These are phyloP conservation scores for Megastigmus dorsalis DNA, from an alignment of 2,888 invertebrate genomes.

Conservation along the genomic window DNA sequence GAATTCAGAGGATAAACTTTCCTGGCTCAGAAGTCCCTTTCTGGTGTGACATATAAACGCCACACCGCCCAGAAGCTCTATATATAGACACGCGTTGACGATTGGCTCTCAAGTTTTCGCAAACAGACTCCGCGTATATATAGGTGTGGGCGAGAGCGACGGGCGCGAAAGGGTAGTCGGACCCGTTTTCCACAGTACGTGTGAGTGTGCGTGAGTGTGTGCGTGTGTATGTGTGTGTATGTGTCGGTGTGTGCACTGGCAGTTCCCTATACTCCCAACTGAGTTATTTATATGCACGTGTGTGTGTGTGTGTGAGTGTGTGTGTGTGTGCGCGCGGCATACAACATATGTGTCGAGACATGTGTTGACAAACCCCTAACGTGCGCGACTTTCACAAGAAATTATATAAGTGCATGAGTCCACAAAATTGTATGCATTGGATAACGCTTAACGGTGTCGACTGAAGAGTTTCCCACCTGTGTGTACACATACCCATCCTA, in stretches of 20 bases:
- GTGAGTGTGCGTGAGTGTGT: not conserved
- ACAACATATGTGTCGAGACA: too few species aligned
- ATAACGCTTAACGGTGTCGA: not conserved
- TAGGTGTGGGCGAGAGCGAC: too few species aligned
- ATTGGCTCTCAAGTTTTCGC: constrained; percentile 36
- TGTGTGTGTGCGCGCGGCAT: not conserved
- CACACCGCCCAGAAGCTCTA: not conserved
- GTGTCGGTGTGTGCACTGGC: too few species aligned
- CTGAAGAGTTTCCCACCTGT: not conserved
- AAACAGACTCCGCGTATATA: not conserved
- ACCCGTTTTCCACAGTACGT: too few species aligned
- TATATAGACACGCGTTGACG: too few species aligned
- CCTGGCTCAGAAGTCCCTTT: constrained; percentile 21
- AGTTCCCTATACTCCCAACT: too few species aligned
- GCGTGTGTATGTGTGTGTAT: too few species aligned
- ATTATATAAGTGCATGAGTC: constrained; percentile 20
- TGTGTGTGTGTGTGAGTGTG: not conserved
- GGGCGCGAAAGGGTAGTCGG: too few species aligned
- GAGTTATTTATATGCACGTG: too few species aligned
- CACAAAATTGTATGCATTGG: constrained; percentile 20
- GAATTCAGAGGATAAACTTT: constrained; percentile 45
- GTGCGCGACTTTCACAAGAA: constrained; percentile 12
- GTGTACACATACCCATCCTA: too few species aligned
- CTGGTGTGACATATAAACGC: constrained; percentile 21
- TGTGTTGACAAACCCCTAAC: constrained; percentile 11